Evolutionary conservation across 2,888 invertebrate species (phyloP).

Genomic region (Ypsolopha sequella): DNA sequence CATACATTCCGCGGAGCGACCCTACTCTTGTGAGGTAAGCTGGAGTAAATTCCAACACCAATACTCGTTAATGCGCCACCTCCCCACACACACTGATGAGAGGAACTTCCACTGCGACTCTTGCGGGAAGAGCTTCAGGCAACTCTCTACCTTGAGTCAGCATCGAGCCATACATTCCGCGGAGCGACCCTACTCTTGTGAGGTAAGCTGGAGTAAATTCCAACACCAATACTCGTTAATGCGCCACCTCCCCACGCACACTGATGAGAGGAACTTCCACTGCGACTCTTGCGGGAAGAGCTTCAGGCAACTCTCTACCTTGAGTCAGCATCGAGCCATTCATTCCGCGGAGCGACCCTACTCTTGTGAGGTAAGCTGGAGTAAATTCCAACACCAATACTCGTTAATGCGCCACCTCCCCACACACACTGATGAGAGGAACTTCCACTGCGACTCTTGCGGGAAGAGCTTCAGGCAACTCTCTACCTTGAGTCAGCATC

Average conservation of each 20-base stretch:
- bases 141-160: conserved; percentile 81
- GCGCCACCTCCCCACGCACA: conserved; percentile 82
- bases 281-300: conserved; percentile 81
- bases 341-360: conserved; percentile 82
- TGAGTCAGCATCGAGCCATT: conserved; percentile 83
- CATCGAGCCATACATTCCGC: conserved; percentile 85
- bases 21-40: conserved; percentile 76
- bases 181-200: conserved; percentile 79
- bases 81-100: conserved; percentile 83
- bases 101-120: conserved; percentile 80
- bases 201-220: conserved; percentile 66
- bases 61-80: conserved; percentile 80
- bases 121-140: conserved; percentile 81
- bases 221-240: conserved; percentile 82
- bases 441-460: conserved; percentile 80
- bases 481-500: conserved; percentile 81
- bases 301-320: conserved; percentile 79
- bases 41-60: conserved; percentile 76
- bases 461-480: conserved; percentile 82
- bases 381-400: conserved; percentile 80
- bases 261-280: conserved; percentile 81
- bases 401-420: conserved; percentile 82
- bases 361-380: conserved; percentile 69
- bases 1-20: conserved; percentile 82
- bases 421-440: conserved; percentile 82